phyloP scores from a whole-genome alignment of 1,140 invertebrate species.

The Andrena cerasifolii region DNA sequence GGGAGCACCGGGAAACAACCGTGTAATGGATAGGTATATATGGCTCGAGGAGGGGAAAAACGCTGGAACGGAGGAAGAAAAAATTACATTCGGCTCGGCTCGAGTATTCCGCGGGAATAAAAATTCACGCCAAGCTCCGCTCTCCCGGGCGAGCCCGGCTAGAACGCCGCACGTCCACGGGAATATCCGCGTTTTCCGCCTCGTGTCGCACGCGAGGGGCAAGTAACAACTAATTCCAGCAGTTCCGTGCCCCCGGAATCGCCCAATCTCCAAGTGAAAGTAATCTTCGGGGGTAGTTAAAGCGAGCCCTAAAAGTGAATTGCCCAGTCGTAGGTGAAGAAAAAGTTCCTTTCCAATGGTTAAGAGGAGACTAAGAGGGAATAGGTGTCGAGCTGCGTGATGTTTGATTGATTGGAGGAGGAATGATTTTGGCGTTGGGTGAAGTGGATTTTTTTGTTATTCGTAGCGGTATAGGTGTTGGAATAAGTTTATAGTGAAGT shows the following conservation, averaged over 20 bases:
- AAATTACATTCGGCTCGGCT: slow-evolving; percentile 39
- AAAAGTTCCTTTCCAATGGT: too few species aligned
- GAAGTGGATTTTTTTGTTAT: too few species aligned
- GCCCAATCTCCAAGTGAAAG: neutral
- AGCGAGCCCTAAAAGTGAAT: neutral
- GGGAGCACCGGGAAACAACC: slow-evolving; percentile 67
- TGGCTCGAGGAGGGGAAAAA: slow-evolving; percentile 38
- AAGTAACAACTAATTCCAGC: neutral
- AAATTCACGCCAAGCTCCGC: too few species aligned
- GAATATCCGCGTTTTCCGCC: neutral
- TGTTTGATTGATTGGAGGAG: too few species aligned
- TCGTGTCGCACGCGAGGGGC: neutral
- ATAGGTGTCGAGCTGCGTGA: too few species aligned
- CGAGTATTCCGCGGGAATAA: slow-evolving; percentile 20
- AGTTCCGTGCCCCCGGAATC: neutral
- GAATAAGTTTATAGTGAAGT: too few species aligned
- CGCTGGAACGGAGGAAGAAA: slow-evolving; percentile 22
- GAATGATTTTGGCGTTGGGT: too few species aligned
- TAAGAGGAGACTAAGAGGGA: too few species aligned
- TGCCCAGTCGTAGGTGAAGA: too few species aligned
- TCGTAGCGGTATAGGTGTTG: too few species aligned
- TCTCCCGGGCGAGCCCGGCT: too few species aligned
- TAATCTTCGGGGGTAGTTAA: neutral
- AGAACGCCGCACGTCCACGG: too few species aligned
- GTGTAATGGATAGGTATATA: slow-evolving; percentile 72